These are phyloP conservation scores for Bombus ignitus DNA, from an alignment of 1,140 invertebrate genomes.

Conservation along the genomic window DNA sequence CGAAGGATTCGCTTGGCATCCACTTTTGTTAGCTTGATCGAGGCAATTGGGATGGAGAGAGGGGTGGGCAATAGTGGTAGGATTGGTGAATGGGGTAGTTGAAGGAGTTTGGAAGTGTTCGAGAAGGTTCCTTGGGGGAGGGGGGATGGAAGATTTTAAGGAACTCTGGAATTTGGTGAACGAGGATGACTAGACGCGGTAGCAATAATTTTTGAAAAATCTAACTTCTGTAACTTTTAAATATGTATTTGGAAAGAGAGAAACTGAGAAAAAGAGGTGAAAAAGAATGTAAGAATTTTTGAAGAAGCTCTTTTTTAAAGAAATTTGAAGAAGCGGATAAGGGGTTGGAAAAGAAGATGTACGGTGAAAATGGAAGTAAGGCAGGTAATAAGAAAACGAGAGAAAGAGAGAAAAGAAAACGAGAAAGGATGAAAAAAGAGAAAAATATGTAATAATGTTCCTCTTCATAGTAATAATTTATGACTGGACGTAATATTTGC, in stretches of 20 bases:
- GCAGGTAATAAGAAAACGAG: not conserved
- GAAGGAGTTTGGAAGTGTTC: not conserved
- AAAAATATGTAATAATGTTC: not conserved
- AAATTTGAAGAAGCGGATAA: no score
- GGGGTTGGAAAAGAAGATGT: no score
- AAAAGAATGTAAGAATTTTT: no score
- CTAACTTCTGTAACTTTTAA: no score
- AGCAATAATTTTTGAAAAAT: no score
- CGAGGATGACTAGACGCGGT: no score
- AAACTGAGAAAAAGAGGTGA: no score
- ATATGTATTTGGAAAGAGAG: no score
- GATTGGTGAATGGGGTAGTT: not conserved
- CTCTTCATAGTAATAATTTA: not conserved
- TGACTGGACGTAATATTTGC: no score
- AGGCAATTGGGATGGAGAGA: constrained; percentile 41
- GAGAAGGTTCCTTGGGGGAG: not conserved
- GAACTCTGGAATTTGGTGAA: not conserved
- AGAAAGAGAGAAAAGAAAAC: no score
- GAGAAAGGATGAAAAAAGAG: not conserved
- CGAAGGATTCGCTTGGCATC: not conserved
- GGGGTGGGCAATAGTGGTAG: not conserved
- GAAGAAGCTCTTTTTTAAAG: no score
- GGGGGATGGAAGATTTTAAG: not conserved
- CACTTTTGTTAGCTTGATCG: constrained; percentile 34
- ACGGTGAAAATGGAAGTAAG: no score